phyloP scores from a whole-genome alignment of 2,113 vertebrate species.

The Trogon melanurus region DNA sequence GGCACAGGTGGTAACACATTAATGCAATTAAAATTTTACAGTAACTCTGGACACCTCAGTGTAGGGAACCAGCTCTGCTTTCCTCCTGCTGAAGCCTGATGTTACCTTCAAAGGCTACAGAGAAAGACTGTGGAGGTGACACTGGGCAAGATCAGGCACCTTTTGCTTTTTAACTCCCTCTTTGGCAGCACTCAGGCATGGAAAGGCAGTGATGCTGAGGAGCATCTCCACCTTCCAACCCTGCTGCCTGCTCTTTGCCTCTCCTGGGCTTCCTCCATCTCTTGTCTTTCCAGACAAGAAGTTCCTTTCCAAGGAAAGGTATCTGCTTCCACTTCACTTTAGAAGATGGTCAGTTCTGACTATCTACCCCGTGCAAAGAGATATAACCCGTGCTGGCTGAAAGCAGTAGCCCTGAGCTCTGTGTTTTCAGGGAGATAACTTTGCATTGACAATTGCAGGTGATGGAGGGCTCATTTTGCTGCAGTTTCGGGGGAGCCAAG shows the following conservation, averaged over 20 bases:
- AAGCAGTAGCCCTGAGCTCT: not conserved
- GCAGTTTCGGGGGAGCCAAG: not conserved
- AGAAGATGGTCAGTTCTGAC: not conserved
- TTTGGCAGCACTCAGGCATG: not conserved
- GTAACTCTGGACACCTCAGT: not conserved
- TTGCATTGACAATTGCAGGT: not conserved
- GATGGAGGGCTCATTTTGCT: not conserved
- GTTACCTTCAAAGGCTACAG: not conserved
- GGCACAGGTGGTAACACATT: rapidly evolving
- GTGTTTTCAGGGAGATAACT: not conserved
- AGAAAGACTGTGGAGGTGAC: not conserved
- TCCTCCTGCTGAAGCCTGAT: not conserved
- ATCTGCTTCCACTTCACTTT: not conserved
- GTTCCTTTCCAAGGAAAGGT: not conserved
- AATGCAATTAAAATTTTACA: not conserved
- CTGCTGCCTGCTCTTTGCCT: not conserved
- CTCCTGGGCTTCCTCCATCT: not conserved
- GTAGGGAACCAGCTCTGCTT: not conserved
- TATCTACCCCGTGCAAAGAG: not conserved
- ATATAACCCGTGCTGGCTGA: rapidly evolving
- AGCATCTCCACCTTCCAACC: not conserved
- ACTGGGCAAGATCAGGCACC: not conserved
- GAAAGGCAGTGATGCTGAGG: not conserved
- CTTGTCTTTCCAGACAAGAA: too few species aligned
- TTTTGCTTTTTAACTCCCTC: not conserved